Evolutionary conservation across 64 coral and sea anemone genomes (phyloP).

Genomic region (Catalaphyllia jardinei): DNA sequence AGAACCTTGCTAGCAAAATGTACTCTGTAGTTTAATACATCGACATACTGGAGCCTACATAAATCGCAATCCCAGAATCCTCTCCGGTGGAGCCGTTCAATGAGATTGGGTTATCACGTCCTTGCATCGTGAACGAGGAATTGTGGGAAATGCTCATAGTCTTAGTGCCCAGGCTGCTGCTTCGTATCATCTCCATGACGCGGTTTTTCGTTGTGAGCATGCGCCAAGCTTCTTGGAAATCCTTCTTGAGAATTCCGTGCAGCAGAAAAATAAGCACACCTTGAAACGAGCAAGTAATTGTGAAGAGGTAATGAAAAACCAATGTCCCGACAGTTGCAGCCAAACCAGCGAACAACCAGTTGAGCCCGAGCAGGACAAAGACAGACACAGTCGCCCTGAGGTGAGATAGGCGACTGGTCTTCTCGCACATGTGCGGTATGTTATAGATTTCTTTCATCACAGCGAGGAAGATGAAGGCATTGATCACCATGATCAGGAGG

Average conservation of each 20-base stretch:
- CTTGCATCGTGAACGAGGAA: neutral
- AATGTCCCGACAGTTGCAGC: slow-evolving; percentile 70
- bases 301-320: slow-evolving; percentile 88
- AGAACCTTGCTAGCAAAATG: no score
- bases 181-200: slow-evolving; percentile 60
- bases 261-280: slow-evolving; percentile 88
- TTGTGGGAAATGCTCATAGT: slow-evolving; percentile 19
- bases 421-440: slow-evolving; percentile 74
- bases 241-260: slow-evolving; percentile 87
- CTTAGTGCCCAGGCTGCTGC: slow-evolving; percentile 30
- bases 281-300: slow-evolving; percentile 90
- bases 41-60: neutral
- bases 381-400: slow-evolving; percentile 78
- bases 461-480: slow-evolving; percentile 60
- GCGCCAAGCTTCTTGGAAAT: slow-evolving; percentile 86
- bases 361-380: slow-evolving; percentile 82
- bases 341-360: slow-evolving; percentile 90
- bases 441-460: slow-evolving; percentile 84
- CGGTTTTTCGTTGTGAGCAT: slow-evolving; percentile 57
- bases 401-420: slow-evolving; percentile 55
- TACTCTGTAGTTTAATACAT: no score
- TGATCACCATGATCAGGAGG: slow-evolving; percentile 77
- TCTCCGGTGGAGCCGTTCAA: slow-evolving; percentile 16
- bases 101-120: neutral
- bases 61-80: slow-evolving; percentile 75